A percentile compares a stretch with the other conserved stretches of the same genome.
These are phyloP conservation scores for Amazona finschi DNA, from an alignment of 2,797 vertebrate species.

Conservation along the genomic window DNA sequence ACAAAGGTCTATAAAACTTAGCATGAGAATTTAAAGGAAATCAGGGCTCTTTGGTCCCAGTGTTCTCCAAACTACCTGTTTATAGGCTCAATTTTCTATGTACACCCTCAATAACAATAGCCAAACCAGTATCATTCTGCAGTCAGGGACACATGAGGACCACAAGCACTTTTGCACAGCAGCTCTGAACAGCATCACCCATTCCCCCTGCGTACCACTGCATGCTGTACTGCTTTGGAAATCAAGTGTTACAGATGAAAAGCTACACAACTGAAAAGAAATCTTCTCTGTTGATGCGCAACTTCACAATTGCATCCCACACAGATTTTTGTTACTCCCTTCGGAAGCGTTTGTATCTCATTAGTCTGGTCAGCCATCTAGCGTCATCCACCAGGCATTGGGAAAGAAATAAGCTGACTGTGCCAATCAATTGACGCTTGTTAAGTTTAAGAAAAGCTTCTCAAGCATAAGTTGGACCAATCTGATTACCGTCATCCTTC, in stretches of 20 bases:
- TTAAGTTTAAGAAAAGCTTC: not conserved
- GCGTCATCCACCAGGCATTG: not conserved
- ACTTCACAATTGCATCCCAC: not conserved
- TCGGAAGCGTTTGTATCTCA: not conserved
- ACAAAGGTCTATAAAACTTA: constrained; percentile 47
- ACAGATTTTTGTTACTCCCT: not conserved
- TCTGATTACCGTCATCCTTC: not conserved
- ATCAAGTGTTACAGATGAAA: not conserved
- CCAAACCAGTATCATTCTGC: not conserved
- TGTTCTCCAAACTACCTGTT: not conserved
- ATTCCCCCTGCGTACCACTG: not conserved
- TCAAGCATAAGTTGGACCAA: not conserved
- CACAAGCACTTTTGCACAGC: not conserved
- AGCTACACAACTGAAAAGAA: not conserved
- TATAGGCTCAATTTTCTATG: not conserved
- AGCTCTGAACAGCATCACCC: not conserved
- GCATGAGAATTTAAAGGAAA: constrained; percentile 19
- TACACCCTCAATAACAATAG: not conserved
- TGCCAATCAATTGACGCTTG: accelerated
- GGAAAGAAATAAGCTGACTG: not conserved
- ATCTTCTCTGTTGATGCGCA: not conserved
- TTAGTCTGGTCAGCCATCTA: not conserved
- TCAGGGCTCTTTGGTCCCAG: not conserved
- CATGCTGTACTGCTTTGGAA: accelerated
- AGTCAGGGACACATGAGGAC: not conserved